Percentiles rank a stretch among this genome's conserved stretches.
phyloP scores from a whole-genome alignment of 2,888 invertebrate species.

The Lepeophtheirus nordmannii region DNA sequence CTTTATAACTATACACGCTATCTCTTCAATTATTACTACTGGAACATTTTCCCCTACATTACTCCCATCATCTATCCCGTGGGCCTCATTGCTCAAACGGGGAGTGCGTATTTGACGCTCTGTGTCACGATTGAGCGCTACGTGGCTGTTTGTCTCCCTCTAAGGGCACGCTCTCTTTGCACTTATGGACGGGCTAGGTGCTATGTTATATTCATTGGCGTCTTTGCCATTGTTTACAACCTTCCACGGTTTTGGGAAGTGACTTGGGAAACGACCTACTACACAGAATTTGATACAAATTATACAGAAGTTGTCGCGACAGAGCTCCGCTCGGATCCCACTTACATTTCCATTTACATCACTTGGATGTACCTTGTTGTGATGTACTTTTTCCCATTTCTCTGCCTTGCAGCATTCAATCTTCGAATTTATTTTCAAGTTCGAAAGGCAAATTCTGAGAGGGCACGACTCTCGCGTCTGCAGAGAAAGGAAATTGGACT shows the following conservation, averaged over 20 bases:
- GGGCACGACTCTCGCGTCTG: slow-evolving; percentile 33
- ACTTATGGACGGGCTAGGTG: slow-evolving; percentile 70
- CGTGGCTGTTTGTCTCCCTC: slow-evolving; percentile 59
- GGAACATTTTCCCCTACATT: slow-evolving; percentile 53
- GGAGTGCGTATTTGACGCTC: slow-evolving; percentile 56
- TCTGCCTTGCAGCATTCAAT: slow-evolving; percentile 72
- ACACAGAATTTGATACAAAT: slow-evolving; percentile 25
- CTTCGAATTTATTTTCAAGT: slow-evolving; percentile 73
- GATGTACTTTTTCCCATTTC: slow-evolving; percentile 82
- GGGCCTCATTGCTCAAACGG: slow-evolving; percentile 54
- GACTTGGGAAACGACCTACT: slow-evolving; percentile 27
- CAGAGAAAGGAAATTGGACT: slow-evolving; percentile 37
- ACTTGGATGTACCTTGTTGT: slow-evolving; percentile 86
- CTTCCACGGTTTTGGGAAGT: slow-evolving; percentile 47
- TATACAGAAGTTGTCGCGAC: slow-evolving; percentile 41
- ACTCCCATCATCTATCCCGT: slow-evolving; percentile 65
- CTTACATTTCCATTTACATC: slow-evolving; percentile 72
- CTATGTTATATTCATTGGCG: slow-evolving; percentile 63
- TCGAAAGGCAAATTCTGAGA: slow-evolving; percentile 6
- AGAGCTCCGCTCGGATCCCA: slow-evolving; percentile 48
- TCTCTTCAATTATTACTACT: slow-evolving; percentile 56
- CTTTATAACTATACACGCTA: slow-evolving; percentile 64
- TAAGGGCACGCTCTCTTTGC: slow-evolving; percentile 72
- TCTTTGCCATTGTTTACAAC: slow-evolving; percentile 71
- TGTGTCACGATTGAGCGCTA: slow-evolving; percentile 65